phyloP scores from a whole-genome alignment of 2,113 vertebrate genomes.

The Machaerirhynchus nigripectus region DNA sequence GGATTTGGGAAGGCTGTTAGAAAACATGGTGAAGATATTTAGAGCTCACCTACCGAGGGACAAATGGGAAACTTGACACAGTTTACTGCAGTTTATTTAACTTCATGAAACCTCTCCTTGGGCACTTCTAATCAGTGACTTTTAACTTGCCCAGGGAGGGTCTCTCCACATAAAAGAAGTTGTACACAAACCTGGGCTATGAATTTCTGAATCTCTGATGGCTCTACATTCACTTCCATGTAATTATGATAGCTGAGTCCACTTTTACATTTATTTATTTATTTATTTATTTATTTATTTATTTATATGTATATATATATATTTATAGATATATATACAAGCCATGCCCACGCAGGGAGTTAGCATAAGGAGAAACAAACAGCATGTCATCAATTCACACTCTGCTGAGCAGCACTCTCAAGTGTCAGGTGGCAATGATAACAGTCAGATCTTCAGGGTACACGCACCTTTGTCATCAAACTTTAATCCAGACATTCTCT shows the following conservation, averaged over 20 bases:
- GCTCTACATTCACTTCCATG: background rate
- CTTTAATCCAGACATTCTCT: background rate
- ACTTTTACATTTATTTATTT: no score
- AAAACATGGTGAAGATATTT: background rate
- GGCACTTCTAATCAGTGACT: background rate
- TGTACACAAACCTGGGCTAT: background rate
- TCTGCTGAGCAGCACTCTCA: background rate
- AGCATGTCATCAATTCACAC: background rate
- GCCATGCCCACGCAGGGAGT: background rate
- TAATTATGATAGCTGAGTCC: background rate
- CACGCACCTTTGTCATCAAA: background rate
- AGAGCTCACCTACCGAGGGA: background rate
- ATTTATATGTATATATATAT: no score
- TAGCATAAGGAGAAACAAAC: background rate
- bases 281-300: no score
- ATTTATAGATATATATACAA: background rate
- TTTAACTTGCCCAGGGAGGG: background rate
- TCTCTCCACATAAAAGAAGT: background rate
- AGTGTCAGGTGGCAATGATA: background rate
- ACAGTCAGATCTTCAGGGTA: background rate
- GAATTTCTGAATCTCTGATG: background rate
- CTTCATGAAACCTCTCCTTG: background rate
- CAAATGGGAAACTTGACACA: background rate
- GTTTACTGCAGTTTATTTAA: background rate
- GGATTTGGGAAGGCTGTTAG: slow-evolving; percentile 14